Percentiles rank a stretch among this genome's conserved stretches.
phyloP scores from a whole-genome alignment of 2,888 invertebrate species.

The Phania funesta region DNA sequence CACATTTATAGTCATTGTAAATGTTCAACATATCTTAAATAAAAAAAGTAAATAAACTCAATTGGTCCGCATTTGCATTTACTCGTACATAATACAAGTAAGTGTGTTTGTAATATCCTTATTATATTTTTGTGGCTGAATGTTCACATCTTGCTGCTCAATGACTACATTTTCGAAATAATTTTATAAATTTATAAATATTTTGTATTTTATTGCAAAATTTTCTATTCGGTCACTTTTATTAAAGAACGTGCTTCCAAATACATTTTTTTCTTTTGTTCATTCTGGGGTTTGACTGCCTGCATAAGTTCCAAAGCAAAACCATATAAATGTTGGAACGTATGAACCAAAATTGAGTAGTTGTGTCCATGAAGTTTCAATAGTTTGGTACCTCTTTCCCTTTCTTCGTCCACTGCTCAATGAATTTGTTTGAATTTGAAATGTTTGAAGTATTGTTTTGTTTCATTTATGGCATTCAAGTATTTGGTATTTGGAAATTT shows the following conservation, averaged over 20 bases:
- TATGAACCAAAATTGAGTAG: slow-evolving; percentile 9
- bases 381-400: slow-evolving; percentile 31
- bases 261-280: slow-evolving; percentile 20
- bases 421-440: slow-evolving; percentile 46
- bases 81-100: neutral
- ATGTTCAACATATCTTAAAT: neutral
- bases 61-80: neutral
- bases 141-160: slow-evolving; percentile 68
- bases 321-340: neutral
- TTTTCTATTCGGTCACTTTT: slow-evolving; percentile 26
- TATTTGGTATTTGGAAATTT: slow-evolving; percentile 53
- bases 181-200: slow-evolving; percentile 61
- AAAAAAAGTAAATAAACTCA: neutral
- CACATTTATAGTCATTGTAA: slow-evolving; percentile 19
- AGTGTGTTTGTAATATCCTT: neutral
- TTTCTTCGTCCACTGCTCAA: neutral
- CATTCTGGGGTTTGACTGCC: slow-evolving; percentile 29
- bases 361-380: slow-evolving; percentile 50
- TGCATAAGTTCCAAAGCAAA: neutral
- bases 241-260: slow-evolving; percentile 41
- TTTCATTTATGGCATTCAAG: slow-evolving; percentile 37
- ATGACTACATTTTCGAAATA: slow-evolving; percentile 77
- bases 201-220: slow-evolving; percentile 60
- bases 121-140: neutral
- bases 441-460: slow-evolving; percentile 54